Evolutionary conservation across 1,140 invertebrate genomes (phyloP), one percentile per base, ranked within the genome.

Genomic region (Monochamus saltuarius): DNA sequence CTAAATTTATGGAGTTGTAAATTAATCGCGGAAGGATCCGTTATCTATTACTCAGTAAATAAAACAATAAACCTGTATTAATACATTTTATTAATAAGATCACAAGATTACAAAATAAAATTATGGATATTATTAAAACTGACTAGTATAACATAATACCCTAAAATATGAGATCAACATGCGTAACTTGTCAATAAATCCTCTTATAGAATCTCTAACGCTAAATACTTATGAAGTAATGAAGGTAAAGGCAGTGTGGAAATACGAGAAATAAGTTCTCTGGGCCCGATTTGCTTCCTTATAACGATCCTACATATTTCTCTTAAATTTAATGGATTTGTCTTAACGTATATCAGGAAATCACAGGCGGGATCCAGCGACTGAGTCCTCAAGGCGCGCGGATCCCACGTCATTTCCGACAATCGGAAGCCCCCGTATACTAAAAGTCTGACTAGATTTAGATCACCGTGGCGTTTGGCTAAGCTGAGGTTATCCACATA

Each of bases 231-330:
- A 49, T 71, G 67, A 19, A 76, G 42, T 16, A 69, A 57, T 2
- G 65, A 57, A 16, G 79, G 80, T 61, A 81, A 67, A 35, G 70
- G 68, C 47, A 76, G 69, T 59, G 63, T 59, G 34, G 59, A 64
- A 16, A 81, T 73, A 60, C 71, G 74, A 37, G 59, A 43, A 9
- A 70, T 61, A n/a, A 80, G 45, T 46, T 38, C 34, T 51, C 65
- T 52, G 69, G 63, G 37, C 50, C 68, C 67, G 13, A 75, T 64
- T 55, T 61, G 47, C 8, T 59, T 69, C 42, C 81, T 67, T 8
- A 83, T 75, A 9, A 62, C 55, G 40, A 81, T 75, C 40, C 81
- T 64, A 61, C 78, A 79, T 9, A 79, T 52, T 58, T 82, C 78
- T 34, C 70, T 64, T n/a, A 83, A 67, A 49, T 66, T 68, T 40